These are phyloP conservation scores for Zosterops borbonicus DNA, from an alignment of 2,113 vertebrate species.

Conservation along the genomic window DNA sequence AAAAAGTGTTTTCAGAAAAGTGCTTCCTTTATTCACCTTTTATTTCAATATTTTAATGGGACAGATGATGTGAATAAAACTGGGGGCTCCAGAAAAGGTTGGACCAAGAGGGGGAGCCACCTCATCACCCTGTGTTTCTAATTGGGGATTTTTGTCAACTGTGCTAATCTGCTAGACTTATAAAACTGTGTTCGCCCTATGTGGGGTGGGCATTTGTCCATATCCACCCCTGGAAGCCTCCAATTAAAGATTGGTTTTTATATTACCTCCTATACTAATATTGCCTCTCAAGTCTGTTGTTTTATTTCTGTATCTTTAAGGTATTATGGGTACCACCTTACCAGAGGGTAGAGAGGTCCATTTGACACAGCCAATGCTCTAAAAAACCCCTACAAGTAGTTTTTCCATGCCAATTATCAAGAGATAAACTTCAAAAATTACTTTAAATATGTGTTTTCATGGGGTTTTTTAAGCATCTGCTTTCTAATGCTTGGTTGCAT, in stretches of 20 bases:
- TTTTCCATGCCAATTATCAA: not conserved
- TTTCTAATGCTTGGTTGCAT: not conserved
- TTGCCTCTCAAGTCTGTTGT: not conserved
- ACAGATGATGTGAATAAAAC: conserved; percentile 7
- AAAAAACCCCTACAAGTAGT: not conserved
- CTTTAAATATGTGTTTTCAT: not conserved
- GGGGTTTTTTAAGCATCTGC: not conserved
- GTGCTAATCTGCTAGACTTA: not conserved
- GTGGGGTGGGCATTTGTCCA: not conserved
- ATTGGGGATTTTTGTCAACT: not conserved
- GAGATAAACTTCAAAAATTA: not conserved
- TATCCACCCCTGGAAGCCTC: not conserved
- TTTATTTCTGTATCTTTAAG: not conserved
- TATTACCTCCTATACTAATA: not conserved
- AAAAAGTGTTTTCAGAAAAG: conserved; percentile 50
- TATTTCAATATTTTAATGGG: conserved; percentile 69
- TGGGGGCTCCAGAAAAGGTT: not conserved
- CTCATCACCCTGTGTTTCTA: not conserved
- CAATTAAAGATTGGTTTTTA: not conserved
- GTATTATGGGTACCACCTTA: not conserved
- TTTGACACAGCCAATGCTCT: not conserved
- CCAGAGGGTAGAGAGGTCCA: not conserved
- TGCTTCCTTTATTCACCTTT: conserved; percentile 70
- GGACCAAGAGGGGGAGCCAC: not conserved
- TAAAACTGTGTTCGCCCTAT: rapidly evolving